Evolutionary conservation across 2,797 vertebrate genomes (phyloP).

Genomic region (Enteromius fasciolatus): DNA sequence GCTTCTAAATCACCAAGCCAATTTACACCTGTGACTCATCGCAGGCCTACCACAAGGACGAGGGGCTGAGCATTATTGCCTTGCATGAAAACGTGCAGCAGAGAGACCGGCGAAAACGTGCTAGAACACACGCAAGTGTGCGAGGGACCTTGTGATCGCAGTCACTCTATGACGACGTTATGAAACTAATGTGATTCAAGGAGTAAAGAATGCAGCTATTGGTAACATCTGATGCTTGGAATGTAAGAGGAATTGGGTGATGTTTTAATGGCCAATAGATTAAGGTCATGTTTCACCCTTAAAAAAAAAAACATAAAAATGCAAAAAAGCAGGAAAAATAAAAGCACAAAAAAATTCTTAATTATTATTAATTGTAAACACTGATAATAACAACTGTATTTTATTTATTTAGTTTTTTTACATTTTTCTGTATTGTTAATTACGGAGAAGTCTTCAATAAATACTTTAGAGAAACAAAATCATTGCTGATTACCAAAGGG

Average conservation of each 20-base stretch:
- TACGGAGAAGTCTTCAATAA: not conserved
- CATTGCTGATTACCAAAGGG: not conserved
- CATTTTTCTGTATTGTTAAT: too few species aligned
- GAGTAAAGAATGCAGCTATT: slow-evolving; percentile 10
- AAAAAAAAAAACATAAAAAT: not conserved
- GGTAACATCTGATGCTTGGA: slow-evolving; percentile 2
- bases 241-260: not conserved
- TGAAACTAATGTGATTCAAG: slow-evolving; percentile 22
- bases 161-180: slow-evolving; percentile 8
- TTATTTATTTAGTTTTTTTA: too few species aligned
- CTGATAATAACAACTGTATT: too few species aligned
- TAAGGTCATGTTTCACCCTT: not conserved
- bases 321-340: too few species aligned
- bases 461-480: not conserved
- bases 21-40: slow-evolving; percentile 73
- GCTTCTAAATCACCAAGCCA: slow-evolving; percentile 68
- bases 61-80: slow-evolving; percentile 57
- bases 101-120: slow-evolving; percentile 17
- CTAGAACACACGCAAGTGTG: slow-evolving; percentile 27
- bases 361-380: not conserved
- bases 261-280: not conserved
- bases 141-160: slow-evolving; percentile 28
- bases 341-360: not conserved
- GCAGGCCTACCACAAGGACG: slow-evolving; percentile 61
- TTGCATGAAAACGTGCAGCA: slow-evolving; percentile 12